These are phyloP conservation scores for Rhodophaea formosa DNA, from an alignment of 2,888 invertebrate species.

Conservation along the genomic window DNA sequence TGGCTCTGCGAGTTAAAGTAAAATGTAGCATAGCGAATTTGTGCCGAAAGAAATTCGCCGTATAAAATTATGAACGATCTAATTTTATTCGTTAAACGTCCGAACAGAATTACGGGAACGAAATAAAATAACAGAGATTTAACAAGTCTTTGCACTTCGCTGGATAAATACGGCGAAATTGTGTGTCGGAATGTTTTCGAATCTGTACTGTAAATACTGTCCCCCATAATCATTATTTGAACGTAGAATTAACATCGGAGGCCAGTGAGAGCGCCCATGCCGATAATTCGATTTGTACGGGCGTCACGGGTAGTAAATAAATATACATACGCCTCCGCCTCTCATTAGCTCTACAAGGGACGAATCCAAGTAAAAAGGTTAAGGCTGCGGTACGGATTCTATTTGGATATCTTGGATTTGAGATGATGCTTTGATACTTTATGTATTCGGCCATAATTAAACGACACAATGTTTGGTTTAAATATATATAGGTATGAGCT, in stretches of 20 bases:
- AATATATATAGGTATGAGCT: too few relatives aligned
- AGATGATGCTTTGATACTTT: background rate
- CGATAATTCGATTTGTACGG: constrained; percentile 65
- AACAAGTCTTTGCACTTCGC: constrained; percentile 50
- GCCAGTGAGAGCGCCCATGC: constrained; percentile 51
- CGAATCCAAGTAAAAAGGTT: background rate
- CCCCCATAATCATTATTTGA: constrained; percentile 75
- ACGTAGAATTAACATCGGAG: constrained; percentile 65
- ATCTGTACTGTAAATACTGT: constrained; percentile 62
- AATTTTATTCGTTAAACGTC: constrained; percentile 54
- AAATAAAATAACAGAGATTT: constrained; percentile 53
- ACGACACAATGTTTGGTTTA: too few relatives aligned
- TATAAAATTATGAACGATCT: constrained; percentile 55
- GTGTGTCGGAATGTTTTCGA: constrained; percentile 57
- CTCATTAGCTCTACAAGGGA: constrained; percentile 15
- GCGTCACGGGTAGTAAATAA: constrained; percentile 49
- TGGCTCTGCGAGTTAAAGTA: too few relatives aligned
- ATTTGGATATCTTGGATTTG: background rate
- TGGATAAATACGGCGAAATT: constrained; percentile 54
- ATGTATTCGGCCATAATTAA: too few relatives aligned
- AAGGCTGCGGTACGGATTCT: background rate
- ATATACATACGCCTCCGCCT: constrained; percentile 22
- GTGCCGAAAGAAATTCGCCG: constrained; percentile 46
- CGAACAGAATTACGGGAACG: constrained; percentile 48
- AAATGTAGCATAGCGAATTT: too few relatives aligned